Evolutionary conservation across 2,797 vertebrate genomes (phyloP).

Genomic region (Coregonus suidteri): DNA sequence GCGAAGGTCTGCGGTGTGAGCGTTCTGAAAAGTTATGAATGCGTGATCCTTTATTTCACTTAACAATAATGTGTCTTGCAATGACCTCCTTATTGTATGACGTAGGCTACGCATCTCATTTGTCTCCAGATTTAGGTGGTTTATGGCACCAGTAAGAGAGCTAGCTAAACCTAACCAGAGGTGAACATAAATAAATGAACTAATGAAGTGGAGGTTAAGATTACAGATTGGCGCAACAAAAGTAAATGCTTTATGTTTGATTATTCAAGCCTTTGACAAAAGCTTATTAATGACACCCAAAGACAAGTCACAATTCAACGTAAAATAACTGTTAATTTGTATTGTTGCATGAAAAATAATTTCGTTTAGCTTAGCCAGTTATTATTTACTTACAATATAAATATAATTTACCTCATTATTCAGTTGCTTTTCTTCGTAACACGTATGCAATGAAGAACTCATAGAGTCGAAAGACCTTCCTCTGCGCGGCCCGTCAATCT

Average conservation of each 20-base stretch:
- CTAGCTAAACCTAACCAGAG: not conserved
- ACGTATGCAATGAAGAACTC: slow-evolving; percentile 61
- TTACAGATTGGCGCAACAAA: no score
- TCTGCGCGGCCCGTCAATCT: slow-evolving; percentile 77
- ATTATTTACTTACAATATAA: no score
- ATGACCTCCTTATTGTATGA: not conserved
- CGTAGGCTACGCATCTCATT: not conserved
- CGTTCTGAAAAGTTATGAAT: no score
- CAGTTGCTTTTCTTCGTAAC: slow-evolving; percentile 81
- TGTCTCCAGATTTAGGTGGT: slow-evolving; percentile 5
- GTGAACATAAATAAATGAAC: not conserved
- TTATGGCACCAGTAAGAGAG: not conserved
- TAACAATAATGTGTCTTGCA: not conserved
- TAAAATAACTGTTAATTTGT: no score
- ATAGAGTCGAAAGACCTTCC: slow-evolving; percentile 86
- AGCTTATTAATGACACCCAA: no score
- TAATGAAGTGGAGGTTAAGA: not conserved
- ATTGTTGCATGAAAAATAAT: no score
- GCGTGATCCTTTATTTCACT: not conserved
- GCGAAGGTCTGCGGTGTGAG: no score
- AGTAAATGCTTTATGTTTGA: no score
- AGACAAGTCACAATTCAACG: no score
- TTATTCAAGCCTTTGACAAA: no score
- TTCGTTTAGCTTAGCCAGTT: no score
- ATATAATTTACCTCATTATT: slow-evolving; percentile 76